Evolutionary conservation across 2,888 invertebrate genomes (phyloP).

Genomic region (Drosophila anomalata): DNA sequence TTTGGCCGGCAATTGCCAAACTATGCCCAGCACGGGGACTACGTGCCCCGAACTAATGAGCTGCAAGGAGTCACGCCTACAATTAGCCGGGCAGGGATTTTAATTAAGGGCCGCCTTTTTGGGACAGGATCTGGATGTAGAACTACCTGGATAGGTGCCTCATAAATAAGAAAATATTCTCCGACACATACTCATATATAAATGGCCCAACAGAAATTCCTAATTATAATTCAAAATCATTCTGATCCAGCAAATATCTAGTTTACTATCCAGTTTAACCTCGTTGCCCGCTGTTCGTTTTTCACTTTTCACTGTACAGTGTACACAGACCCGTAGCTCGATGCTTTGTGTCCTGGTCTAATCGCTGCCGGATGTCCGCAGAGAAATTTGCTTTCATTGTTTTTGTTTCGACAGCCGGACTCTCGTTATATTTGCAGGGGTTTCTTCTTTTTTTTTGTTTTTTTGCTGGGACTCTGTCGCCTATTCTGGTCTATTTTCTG

Average conservation of each 20-base stretch:
- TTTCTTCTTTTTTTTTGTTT: not conserved
- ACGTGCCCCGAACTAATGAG: conserved; percentile 69
- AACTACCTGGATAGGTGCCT: not conserved
- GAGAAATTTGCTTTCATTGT: conserved; percentile 77
- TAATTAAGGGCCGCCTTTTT: conserved; percentile 54
- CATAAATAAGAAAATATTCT: not conserved
- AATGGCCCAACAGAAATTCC: conserved; percentile 85
- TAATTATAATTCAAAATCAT: conserved; percentile 85
- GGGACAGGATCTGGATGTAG: conserved; percentile 91
- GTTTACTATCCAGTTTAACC: conserved; percentile 84
- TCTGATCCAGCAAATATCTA: conserved; percentile 89
- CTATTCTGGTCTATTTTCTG: conserved; percentile 32
- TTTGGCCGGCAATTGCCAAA: conserved; percentile 57
- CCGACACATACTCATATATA: not conserved
- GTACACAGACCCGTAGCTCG: conserved; percentile 73
- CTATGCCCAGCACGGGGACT: conserved; percentile 47
- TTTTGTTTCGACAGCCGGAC: conserved; percentile 46
- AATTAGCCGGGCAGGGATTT: conserved; percentile 71
- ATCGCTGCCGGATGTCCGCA: conserved; percentile 72
- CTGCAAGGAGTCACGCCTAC: conserved; percentile 70
- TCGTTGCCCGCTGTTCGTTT: conserved; percentile 90
- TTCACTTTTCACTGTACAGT: conserved; percentile 17
- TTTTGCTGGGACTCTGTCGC: conserved; percentile 13
- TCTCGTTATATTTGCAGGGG: conserved; percentile 38
- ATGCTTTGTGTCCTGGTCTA: conserved; percentile 90